Conservation (phyloP, 53 echinoderm and acorn worm species). For the Mesocentrotus franciscanus region DNA sequence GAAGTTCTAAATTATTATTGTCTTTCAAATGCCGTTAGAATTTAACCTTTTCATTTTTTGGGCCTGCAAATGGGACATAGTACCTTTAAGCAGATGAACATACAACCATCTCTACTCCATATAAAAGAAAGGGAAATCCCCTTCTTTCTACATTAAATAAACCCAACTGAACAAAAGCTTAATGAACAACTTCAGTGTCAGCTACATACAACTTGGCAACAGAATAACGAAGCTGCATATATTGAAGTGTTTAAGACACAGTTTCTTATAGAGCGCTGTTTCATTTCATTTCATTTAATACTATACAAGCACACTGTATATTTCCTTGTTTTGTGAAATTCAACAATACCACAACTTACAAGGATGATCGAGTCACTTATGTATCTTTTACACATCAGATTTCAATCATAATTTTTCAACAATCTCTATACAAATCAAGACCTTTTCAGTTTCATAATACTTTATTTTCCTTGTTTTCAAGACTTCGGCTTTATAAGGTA, state of each 20-base stretch:
- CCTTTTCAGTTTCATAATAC: background rate
- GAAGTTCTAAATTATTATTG: no score
- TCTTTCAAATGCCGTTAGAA: no score
- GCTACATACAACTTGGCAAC: no score
- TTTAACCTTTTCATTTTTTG: no score
- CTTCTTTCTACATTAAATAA: background rate
- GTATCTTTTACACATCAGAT: background rate
- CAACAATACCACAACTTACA: background rate
- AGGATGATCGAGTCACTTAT: background rate
- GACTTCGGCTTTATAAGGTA: no score
- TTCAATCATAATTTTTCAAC: background rate
- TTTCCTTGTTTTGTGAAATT: background rate
- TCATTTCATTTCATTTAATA: background rate
- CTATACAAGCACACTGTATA: background rate
- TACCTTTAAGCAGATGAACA: background rate
- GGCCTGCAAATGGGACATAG: no score
- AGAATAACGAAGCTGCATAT: no score
- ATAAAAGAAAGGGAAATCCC: background rate
- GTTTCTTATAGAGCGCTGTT: background rate
- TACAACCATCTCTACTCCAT: background rate
- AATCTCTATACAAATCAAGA: background rate
- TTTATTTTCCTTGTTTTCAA: background rate
- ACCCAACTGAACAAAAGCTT: background rate
- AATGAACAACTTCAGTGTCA: background rate
- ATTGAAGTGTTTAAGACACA: no score